phyloP scores from a whole-genome alignment of 2,113 vertebrate genomes.

The Otolemur garnettii region DNA sequence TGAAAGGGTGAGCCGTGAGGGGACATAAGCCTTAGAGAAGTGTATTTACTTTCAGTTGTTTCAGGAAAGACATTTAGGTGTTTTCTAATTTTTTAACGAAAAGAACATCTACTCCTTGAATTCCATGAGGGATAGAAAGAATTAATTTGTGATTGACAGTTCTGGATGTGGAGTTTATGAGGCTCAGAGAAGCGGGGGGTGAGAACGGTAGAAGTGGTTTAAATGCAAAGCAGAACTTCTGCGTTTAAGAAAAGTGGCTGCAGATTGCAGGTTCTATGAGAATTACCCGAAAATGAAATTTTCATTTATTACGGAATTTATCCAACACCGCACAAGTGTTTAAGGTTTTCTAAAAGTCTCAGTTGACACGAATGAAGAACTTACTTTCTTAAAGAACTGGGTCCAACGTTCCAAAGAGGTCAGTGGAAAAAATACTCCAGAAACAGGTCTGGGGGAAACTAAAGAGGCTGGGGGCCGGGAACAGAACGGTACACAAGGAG shows the following conservation, averaged over 20 bases:
- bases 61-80: constrained; percentile 18
- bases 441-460: background rate
- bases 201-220: background rate
- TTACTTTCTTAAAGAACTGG: background rate
- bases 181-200: background rate
- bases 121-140: background rate
- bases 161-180: background rate
- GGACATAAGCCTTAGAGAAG: background rate
- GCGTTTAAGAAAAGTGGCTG: background rate
- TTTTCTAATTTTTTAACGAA: constrained; percentile 11
- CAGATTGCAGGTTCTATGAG: background rate
- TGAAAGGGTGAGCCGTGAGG: background rate
- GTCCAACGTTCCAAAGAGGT: background rate
- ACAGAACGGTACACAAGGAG: background rate
- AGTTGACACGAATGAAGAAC: background rate
- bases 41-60: background rate
- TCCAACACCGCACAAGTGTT: too few relatives aligned
- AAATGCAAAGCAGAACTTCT: background rate
- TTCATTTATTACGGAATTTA: background rate
- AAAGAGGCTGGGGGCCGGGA: background rate
- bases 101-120: background rate
- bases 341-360: background rate
- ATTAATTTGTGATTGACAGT: background rate
- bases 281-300: background rate
- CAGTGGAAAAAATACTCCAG: background rate